Base-by-base conservation (phyloP, 1,140 invertebrate genomes). In the Chironomus striatipennis region DNA sequence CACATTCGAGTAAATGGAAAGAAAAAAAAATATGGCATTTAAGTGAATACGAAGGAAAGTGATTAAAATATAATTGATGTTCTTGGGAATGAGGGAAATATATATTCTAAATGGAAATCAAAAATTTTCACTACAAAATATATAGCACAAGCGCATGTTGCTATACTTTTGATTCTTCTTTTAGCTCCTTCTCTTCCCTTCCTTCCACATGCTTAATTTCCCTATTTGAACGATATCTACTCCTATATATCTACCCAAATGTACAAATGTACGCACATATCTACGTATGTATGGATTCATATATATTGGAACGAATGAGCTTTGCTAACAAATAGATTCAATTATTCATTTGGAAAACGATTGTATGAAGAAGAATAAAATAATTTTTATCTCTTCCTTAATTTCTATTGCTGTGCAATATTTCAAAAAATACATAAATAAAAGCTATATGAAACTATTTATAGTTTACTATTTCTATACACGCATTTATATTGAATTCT, bases 261-360 rank as follows among this genome's bases (percentile, higher is more conserved):
- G 20, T 17, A 70, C 18, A 18, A 70, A 20, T 18, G n/a, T 57
- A 5, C 47, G 9, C n/a, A 70, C 18, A 70, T 20, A 20, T 57
- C 47, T 57, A 10, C 47, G 65, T 18, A 57, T 57, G n/a, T 12
- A 57, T 57, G n/a, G 9, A 57, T 57, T n/a, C n/a, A 57, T n/a
- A 57, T 47, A 57, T 57, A 57, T 57, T 57, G 47, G n/a, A 57
- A 57, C 12, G 47, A 57, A 57, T 57, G 47, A 57, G 12, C 12
- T n/a, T 57, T 70, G 7, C 65, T 18, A 70, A 70, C 65, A 70
- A 70, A 70, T 70, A 17, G 65, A 70, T 70, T 70, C 65, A 70
- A 70, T 70, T 70, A 70, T 70, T 70, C 65, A 70, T 70, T 70
- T 18, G 17, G 65, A 18, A 70, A 70, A 70, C 65, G 65, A 70